A percentile compares a stretch with the other conserved stretches of the same genome.
Conservation (phyloP, 2,888 invertebrate species). For the Gastrophysa polygoni region DNA sequence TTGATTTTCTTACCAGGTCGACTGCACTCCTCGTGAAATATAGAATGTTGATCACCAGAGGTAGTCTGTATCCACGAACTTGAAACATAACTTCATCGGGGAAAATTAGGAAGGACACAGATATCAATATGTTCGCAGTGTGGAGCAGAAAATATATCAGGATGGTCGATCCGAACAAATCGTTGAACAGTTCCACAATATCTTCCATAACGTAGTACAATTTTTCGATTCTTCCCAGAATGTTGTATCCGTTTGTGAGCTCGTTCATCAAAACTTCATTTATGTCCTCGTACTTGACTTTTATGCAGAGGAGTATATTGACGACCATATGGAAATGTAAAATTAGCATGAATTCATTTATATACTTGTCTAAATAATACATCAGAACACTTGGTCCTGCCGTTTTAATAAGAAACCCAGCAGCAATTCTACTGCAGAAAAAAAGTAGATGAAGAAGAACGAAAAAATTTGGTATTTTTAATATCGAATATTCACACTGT, state of each 20-base stretch:
- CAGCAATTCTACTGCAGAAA: too few relatives aligned
- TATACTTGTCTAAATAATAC: too few relatives aligned
- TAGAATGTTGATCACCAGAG: too few relatives aligned
- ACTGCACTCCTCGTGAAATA: too few relatives aligned
- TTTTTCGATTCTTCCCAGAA: background rate
- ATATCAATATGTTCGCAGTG: background rate
- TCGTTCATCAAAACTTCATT: too few relatives aligned
- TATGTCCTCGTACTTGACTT: too few relatives aligned
- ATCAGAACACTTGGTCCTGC: too few relatives aligned
- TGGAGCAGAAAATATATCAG: background rate
- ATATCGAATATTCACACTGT: background rate
- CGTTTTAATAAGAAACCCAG: too few relatives aligned
- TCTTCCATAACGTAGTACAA: background rate
- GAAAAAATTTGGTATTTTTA: background rate
- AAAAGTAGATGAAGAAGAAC: background rate
- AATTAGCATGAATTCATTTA: too few relatives aligned
- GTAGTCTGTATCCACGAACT: too few relatives aligned
- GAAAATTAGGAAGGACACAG: background rate
- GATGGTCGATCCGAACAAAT: background rate
- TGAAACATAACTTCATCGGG: background rate
- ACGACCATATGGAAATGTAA: background rate
- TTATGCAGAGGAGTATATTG: constrained; percentile 6
- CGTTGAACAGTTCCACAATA: background rate
- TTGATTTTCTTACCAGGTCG: too few relatives aligned
- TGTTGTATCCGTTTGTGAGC: background rate